Base-by-base conservation (phyloP, 2,888 invertebrate genomes). In the Acleris emargana region DNA sequence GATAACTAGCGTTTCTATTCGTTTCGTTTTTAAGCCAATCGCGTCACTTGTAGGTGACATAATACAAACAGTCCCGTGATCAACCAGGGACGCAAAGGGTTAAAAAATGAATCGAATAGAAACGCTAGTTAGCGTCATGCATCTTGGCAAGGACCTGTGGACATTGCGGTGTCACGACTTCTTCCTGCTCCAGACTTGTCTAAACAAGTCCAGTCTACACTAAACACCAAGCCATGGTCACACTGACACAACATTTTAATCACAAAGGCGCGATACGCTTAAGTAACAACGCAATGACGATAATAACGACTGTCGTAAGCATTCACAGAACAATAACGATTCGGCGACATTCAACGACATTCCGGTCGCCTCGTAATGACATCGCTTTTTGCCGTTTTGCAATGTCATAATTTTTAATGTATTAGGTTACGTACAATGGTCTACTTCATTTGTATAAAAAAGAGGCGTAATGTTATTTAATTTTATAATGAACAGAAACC, bases 381-480 rank as follows among this genome's bases (percentile, higher is more conserved):
- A 53, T 42, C 2, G 58, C 49, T 64, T 63, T 25, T 3, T 45
- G 20, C 18, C 57, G 17, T 38, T 58, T 38, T 28, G 52, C 22
- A 32, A 58, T 58, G 17, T 58, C 51, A 32, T 57, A n/a, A 55
- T 57, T 20, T 55, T 57, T 63, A 51, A 52, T 47, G n/a, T n/a
- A n/a, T 47, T 47, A n/a, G 38, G 42, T 20, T 20, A 16, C 28
- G 25, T 50, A 38, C 49, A 32, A 32, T 32, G 32, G 9, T 32
- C 32, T 32, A 32, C 3, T 32, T 11, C 11, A 11, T 13, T 32
- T 32, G 3, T 32, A 11, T 11, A 32, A 32, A 13, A 38, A 9
- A 32, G 32, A 38, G 38, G 38, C 13, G 4, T 38, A 11, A 13
- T 0, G 3, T 38, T 38, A 38, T 38, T 38, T 38, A 13, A 13